A percentile compares a stretch with the other conserved stretches of the same genome.
Conservation (phyloP, 2,888 invertebrate genomes). For the Belgica antarctica region DNA sequence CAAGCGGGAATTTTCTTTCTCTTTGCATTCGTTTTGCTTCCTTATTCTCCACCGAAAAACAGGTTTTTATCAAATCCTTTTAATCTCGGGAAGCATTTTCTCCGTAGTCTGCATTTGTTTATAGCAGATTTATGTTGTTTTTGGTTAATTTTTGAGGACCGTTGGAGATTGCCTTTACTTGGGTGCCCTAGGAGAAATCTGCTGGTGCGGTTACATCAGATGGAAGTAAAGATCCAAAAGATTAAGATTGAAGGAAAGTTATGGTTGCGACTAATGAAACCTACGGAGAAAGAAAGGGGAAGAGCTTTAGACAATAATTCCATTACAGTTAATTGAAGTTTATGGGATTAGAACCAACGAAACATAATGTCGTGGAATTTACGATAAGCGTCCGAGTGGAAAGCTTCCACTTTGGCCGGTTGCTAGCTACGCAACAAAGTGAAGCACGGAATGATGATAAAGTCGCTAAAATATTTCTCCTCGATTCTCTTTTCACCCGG, state of each 20-base stretch:
- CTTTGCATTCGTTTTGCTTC: neutral
- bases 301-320: slow-evolving; percentile 21
- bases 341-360: slow-evolving; percentile 15
- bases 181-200: slow-evolving; percentile 11
- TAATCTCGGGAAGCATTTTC: slow-evolving; percentile 25
- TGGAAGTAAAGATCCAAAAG: slow-evolving; percentile 42
- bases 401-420: neutral
- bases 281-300: slow-evolving; percentile 25
- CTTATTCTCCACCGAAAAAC: neutral
- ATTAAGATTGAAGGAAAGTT: slow-evolving; percentile 43
- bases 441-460: neutral
- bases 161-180: neutral
- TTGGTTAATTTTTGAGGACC: neutral
- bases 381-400: neutral
- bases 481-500: neutral
- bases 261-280: slow-evolving; percentile 41
- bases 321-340: slow-evolving; percentile 31
- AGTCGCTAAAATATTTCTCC: slow-evolving; percentile 17
- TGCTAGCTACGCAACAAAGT: neutral
- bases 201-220: slow-evolving; percentile 36
- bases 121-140: neutral
- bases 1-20: slow-evolving; percentile 24
- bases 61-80: slow-evolving; percentile 27
- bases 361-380: neutral
- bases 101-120: neutral